These are phyloP conservation scores for Mormyrus lacerda DNA, from an alignment of 2,113 vertebrate species.

Conservation along the genomic window DNA sequence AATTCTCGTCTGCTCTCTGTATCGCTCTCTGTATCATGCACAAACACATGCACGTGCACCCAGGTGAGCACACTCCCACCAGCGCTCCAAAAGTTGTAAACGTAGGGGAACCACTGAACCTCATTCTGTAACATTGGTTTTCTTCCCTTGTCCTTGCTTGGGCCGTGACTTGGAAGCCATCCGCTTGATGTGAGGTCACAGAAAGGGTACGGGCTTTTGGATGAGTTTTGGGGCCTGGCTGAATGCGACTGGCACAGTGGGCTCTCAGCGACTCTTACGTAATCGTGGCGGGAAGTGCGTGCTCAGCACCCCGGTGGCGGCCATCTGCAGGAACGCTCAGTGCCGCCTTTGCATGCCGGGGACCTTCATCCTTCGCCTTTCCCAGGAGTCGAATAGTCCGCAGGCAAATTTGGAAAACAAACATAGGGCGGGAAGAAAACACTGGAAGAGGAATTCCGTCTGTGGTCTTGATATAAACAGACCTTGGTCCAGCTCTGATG, in stretches of 20 bases:
- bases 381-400: background rate
- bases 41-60: no score
- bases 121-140: background rate
- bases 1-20: no score
- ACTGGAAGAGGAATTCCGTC: background rate
- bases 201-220: background rate
- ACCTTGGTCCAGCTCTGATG: background rate
- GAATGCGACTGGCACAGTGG: background rate
- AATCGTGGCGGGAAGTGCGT: background rate
- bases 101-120: no score
- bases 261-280: background rate
- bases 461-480: background rate
- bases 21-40: no score
- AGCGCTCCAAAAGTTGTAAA: no score
- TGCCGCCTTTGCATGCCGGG: background rate
- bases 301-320: background rate
- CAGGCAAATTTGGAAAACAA: conserved; percentile 10
- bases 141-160: background rate
- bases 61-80: no score
- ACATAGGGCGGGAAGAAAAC: background rate
- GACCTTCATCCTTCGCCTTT: conserved; percentile 11
- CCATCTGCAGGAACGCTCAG: background rate
- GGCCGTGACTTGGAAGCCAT: background rate
- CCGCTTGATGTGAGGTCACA: background rate
- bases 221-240: background rate